Conservation (phyloP, 2,888 invertebrate genomes). For the Mythimna albipuncta region DNA sequence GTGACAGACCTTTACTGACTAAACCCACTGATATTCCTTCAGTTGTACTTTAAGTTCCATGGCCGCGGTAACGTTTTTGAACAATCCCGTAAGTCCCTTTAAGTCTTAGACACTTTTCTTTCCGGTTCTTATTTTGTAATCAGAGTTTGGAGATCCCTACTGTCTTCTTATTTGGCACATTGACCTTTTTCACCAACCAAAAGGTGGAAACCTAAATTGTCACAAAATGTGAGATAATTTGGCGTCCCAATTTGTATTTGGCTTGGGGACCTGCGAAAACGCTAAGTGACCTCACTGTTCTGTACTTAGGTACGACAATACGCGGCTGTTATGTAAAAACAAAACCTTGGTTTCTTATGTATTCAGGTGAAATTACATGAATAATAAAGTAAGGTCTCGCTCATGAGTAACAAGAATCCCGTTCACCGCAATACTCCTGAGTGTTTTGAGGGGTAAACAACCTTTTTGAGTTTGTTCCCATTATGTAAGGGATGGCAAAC, state of each 20-base stretch:
- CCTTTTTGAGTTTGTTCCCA: conserved; percentile 62
- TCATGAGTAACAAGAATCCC: conserved; percentile 56
- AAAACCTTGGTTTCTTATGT: conserved; percentile 44
- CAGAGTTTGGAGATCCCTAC: not conserved
- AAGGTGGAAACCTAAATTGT: too few relatives aligned
- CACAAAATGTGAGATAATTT: not conserved
- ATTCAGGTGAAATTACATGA: conserved; percentile 57
- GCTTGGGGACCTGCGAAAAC: conserved; percentile 9
- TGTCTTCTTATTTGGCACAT: not conserved
- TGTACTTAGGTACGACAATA: conserved; percentile 20
- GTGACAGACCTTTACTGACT: too few relatives aligned
- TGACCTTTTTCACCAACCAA: too few relatives aligned
- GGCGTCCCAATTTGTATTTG: conserved; percentile 4
- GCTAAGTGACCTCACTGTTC: conserved; percentile 13
- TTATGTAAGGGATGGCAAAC: conserved; percentile 60
- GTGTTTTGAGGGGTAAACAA: conserved; percentile 59
- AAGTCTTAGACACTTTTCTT: too few relatives aligned
- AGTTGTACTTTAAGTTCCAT: too few relatives aligned
- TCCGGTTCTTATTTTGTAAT: not conserved
- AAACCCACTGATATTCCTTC: too few relatives aligned
- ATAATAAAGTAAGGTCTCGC: conserved; percentile 55
- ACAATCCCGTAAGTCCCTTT: too few relatives aligned
- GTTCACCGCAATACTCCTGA: conserved; percentile 53
- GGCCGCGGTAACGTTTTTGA: too few relatives aligned
- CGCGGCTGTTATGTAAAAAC: conserved; percentile 35